phyloP scores from a whole-genome alignment of 2,113 vertebrate genomes.

The Crotalus tigris region DNA sequence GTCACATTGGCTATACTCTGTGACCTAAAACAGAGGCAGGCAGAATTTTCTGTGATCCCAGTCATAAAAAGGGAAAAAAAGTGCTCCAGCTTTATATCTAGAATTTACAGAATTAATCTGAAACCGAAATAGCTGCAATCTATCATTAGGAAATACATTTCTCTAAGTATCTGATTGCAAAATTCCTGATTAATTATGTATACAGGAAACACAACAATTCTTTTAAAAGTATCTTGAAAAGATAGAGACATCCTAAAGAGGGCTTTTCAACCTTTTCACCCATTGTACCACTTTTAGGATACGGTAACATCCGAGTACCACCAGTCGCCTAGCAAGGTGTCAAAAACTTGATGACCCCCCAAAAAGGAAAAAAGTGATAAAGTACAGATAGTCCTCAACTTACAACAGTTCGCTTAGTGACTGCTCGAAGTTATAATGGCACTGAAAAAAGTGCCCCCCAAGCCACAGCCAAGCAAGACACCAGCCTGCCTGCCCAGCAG shows the following conservation, averaged over 20 bases:
- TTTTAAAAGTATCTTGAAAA: neutral
- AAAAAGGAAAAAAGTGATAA: too few species aligned
- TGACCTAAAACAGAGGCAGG: slow-evolving; percentile 78
- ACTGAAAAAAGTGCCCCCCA: too few species aligned
- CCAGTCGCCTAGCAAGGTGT: too few species aligned
- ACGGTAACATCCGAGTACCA: too few species aligned
- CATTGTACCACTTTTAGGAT: too few species aligned
- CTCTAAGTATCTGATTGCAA: neutral
- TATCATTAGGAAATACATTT: neutral
- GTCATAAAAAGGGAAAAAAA: neutral
- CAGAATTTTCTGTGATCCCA: neutral
- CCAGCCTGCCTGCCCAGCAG: too few species aligned
- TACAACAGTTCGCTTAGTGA: too few species aligned
- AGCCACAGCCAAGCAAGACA: too few species aligned
- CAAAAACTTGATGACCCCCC: too few species aligned
- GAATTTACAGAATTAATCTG: neutral
- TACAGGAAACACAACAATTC: neutral
- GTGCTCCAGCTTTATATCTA: neutral
- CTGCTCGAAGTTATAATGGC: too few species aligned
- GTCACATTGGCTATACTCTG: slow-evolving; percentile 79
- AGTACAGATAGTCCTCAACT: too few species aligned
- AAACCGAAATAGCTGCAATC: neutral
- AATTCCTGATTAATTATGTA: neutral
- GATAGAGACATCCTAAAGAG: neutral
- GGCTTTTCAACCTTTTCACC: too few species aligned